These are phyloP conservation scores for Drosophila prostipennis DNA, from an alignment of 2,888 invertebrate species.

Conservation along the genomic window DNA sequence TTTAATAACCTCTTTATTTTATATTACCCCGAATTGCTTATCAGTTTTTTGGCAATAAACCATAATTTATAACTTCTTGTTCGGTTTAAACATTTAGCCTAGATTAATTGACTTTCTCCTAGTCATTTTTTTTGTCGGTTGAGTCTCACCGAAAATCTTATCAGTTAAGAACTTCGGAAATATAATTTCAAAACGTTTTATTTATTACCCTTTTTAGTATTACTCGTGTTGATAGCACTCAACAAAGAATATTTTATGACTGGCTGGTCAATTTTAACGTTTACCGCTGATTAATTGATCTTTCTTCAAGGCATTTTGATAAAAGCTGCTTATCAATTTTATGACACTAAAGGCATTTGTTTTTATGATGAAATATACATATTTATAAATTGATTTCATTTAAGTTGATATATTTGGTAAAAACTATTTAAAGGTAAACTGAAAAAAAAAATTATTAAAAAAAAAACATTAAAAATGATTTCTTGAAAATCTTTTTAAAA, in stretches of 20 bases:
- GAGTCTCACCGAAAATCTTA: neutral
- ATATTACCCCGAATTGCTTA: constrained; percentile 12
- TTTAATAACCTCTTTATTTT: constrained; percentile 13
- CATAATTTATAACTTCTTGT: constrained; percentile 6
- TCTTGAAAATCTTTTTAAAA: too few species aligned
- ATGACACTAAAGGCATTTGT: neutral
- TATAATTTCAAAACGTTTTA: constrained; percentile 17
- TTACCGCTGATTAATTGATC: neutral
- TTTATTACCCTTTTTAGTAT: constrained; percentile 11
- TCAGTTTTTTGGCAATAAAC: neutral
- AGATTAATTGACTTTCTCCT: constrained; percentile 18
- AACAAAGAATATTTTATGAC: neutral
- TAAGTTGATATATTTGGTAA: too few species aligned
- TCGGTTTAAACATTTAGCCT: constrained; percentile 10
- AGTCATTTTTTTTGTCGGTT: constrained; percentile 2
- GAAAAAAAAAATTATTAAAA: too few species aligned
- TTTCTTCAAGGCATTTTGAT: constrained; percentile 15
- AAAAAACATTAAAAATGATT: too few species aligned
- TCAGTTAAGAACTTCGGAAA: neutral
- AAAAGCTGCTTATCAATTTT: neutral
- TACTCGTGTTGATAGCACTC: neutral
- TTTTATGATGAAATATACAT: neutral
- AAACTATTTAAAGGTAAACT: too few species aligned
- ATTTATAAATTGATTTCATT: neutral
- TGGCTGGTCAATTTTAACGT: neutral